These are phyloP conservation scores for Phania funesta DNA, from an alignment of 2,888 invertebrate genomes.

Conservation along the genomic window DNA sequence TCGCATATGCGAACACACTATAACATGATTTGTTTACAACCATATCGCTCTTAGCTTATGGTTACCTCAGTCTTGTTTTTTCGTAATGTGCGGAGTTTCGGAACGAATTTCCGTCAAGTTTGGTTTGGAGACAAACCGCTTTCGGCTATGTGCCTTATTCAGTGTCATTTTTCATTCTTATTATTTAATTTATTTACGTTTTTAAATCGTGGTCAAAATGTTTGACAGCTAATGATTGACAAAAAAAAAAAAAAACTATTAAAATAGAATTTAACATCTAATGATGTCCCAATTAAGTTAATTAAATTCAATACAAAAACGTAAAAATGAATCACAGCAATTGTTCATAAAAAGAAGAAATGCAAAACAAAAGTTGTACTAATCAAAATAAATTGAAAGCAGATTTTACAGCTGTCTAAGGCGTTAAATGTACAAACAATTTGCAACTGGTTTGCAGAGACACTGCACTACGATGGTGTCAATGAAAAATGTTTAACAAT, in stretches of 20 bases:
- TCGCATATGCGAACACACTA: too few species aligned
- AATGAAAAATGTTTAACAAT: conserved; percentile 52
- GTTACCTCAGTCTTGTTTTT: too few species aligned
- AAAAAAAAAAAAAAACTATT: conserved; percentile 8
- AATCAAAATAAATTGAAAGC: conserved; percentile 52
- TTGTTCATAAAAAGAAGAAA: background rate
- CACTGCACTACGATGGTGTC: conserved; percentile 34
- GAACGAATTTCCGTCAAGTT: too few species aligned
- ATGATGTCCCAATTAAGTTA: conserved; percentile 54
- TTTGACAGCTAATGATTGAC: background rate
- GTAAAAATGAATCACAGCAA: conserved; percentile 8
- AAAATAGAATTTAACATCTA: conserved; percentile 36
- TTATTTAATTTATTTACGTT: too few species aligned
- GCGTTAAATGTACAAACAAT: conserved; percentile 18
- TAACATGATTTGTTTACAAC: too few species aligned
- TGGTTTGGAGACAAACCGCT: too few species aligned
- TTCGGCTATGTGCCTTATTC: too few species aligned
- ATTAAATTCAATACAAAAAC: conserved; percentile 48
- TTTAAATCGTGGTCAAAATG: too few species aligned
- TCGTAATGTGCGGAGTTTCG: too few species aligned
- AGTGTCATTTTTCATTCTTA: too few species aligned
- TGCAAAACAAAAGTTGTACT: background rate
- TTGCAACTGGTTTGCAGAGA: conserved; percentile 7
- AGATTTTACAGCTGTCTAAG: conserved; percentile 45
- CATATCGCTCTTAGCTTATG: too few species aligned